Base-by-base conservation (phyloP, 2,797 vertebrate species). In the Knipowitschia caucasica region DNA sequence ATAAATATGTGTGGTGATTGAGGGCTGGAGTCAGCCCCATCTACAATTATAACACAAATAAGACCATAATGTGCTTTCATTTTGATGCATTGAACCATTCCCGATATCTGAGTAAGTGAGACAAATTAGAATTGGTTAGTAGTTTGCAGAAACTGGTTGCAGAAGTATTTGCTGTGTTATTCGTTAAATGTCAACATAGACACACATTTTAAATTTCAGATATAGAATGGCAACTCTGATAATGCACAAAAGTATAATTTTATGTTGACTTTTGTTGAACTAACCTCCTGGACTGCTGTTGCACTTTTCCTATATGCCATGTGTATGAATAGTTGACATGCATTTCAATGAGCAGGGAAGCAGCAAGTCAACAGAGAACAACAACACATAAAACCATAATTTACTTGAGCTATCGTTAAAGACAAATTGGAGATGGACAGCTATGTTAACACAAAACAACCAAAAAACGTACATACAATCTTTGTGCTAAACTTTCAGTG, bases 281-380 rank as follows among this genome's bases (percentile, higher is more conserved):
- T 31, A 51, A 17, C 27, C 29, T 34, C 23, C 25, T 44, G 21
- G n/a, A 35, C 40, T 15, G 15, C n/a, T 9, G 27, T 46, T 29
- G n/a, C 15, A 18, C 25, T 29, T 10, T 29, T 29, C 4, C 44
- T n/a, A 26, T 30, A 46, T 46, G 44, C 26, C 26, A 27, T 18
- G 9, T 18, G 44, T 46, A 18, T 46, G 44, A 46, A 29, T 29
- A 46, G 17, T 29, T 27, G 43, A 46, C 25, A 46, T 29, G 25
- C 7, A 29, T 15, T 17, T 26, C n/a, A 27, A 27, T 45, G 12
- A 15, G 14, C 14, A 17, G 25, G 15, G 43, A 27, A 29, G 43
- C 40, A 25, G 23, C 21, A 12, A 43, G 40, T 15, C 11, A 43
- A 25, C 23, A 23, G 10, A 18, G 20, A 12, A 11, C 2, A 24